These are phyloP conservation scores for Physella acuta DNA, from an alignment of 1,140 invertebrate species.

Conservation along the genomic window DNA sequence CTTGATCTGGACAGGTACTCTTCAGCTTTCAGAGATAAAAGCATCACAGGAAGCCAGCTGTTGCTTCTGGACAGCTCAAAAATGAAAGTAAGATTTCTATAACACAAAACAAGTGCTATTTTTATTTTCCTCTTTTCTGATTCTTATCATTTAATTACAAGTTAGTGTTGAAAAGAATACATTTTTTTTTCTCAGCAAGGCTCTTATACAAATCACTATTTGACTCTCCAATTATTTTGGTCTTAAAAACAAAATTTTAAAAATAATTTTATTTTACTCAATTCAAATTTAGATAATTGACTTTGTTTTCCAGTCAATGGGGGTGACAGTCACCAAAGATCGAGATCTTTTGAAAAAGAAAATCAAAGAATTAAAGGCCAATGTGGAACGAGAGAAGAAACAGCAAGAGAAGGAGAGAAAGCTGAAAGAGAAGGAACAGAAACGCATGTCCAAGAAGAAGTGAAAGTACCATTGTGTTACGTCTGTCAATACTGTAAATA, in stretches of 20 bases:
- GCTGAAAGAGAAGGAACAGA: conserved; percentile 40
- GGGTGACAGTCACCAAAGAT: conserved; percentile 46
- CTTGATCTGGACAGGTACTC: conserved; percentile 82
- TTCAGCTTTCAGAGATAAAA: conserved; percentile 78
- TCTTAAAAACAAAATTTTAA: no score
- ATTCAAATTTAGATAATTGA: no score
- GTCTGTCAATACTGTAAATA: neutral
- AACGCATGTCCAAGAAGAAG: conserved; percentile 43
- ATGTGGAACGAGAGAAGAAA: conserved; percentile 50
- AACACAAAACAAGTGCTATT: no score
- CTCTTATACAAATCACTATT: no score
- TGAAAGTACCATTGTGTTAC: neutral
- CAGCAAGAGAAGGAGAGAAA: conserved; percentile 52
- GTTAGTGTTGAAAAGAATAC: no score
- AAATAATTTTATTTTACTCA: no score
- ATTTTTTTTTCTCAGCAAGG: no score
- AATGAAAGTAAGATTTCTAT: conserved; percentile 68
- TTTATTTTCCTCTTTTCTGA: no score
- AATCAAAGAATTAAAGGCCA: conserved; percentile 48
- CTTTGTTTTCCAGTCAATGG: conserved; percentile 42
- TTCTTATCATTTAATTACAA: no score
- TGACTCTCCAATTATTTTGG: no score
- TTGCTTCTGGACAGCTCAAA: conserved; percentile 82
- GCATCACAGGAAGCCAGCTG: conserved; percentile 79
- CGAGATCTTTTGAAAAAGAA: conserved; percentile 52